A percentile compares a stretch with the other conserved stretches of the same genome.
These are phyloP conservation scores for Calyptommatus sinebrachiatus DNA, from an alignment of 2,113 vertebrate species.

Conservation along the genomic window DNA sequence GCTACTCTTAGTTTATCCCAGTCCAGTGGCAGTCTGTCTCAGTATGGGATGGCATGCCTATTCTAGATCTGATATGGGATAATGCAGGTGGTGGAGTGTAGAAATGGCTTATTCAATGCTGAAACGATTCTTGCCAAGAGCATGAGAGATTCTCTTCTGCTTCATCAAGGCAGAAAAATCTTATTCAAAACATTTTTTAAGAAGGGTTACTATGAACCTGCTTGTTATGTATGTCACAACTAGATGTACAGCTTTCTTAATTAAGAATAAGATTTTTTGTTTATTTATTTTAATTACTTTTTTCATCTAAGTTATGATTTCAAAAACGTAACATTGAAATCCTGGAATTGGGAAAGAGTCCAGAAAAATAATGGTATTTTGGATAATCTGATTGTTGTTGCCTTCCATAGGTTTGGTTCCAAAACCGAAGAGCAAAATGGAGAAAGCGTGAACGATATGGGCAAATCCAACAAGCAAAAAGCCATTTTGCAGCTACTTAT, in stretches of 20 bases:
- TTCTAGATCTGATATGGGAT: no score
- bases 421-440: conserved; percentile 98
- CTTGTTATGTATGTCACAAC: neutral
- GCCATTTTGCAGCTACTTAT: conserved; percentile 92
- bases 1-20: no score
- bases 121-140: no score
- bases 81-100: no score
- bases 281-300: neutral
- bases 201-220: neutral
- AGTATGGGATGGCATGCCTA: no score
- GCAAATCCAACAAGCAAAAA: conserved; percentile 96
- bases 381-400: neutral
- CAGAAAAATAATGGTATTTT: neutral
- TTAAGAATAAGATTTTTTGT: neutral
- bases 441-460: conserved; percentile 96
- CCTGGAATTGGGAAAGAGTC: neutral
- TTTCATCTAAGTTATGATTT: neutral
- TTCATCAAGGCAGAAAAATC: neutral
- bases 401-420: conserved; percentile 91
- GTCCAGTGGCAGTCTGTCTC: no score
- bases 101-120: no score
- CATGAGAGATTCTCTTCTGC: neutral
- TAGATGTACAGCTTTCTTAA: neutral
- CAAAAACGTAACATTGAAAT: neutral
- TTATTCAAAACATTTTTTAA: neutral